Evolutionary conservation across 2,888 invertebrate species (phyloP).

Genomic region (Chymomyza caudatula): DNA sequence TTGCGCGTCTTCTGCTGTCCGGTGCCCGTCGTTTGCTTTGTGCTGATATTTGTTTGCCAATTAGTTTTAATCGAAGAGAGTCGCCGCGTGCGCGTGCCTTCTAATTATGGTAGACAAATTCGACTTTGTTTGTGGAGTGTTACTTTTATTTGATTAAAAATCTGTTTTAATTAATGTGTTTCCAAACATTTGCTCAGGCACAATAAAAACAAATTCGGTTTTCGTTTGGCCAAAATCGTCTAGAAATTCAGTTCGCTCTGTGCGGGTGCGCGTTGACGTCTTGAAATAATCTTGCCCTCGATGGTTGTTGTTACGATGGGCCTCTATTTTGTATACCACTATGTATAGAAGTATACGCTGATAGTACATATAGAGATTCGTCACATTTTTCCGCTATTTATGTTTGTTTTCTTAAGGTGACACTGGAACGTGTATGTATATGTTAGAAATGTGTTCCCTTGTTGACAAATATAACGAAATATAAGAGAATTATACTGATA

Average conservation of each 20-base stretch:
- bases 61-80: slow-evolving; percentile 60
- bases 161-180: not conserved
- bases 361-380: too few relatives aligned
- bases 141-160: not conserved
- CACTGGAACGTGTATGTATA: too few relatives aligned
- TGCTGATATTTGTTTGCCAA: slow-evolving; percentile 45
- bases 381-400: not conserved
- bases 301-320: not conserved
- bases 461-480: too few relatives aligned
- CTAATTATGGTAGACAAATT: slow-evolving; percentile 24
- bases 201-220: slow-evolving; percentile 25
- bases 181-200: not conserved
- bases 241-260: not conserved
- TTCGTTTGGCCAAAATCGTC: not conserved
- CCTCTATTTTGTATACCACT: not conserved
- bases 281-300: not conserved
- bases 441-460: too few relatives aligned
- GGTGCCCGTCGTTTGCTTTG: slow-evolving; percentile 6
- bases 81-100: slow-evolving; percentile 19
- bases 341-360: not conserved
- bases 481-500: too few relatives aligned
- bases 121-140: slow-evolving; percentile 20
- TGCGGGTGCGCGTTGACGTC: not conserved
- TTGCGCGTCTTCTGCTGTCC: not conserved
- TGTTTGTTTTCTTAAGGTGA: not conserved